These are phyloP conservation scores for Paramormyrops kingsleyae DNA, from an alignment of 2,113 vertebrate species.

Conservation along the genomic window DNA sequence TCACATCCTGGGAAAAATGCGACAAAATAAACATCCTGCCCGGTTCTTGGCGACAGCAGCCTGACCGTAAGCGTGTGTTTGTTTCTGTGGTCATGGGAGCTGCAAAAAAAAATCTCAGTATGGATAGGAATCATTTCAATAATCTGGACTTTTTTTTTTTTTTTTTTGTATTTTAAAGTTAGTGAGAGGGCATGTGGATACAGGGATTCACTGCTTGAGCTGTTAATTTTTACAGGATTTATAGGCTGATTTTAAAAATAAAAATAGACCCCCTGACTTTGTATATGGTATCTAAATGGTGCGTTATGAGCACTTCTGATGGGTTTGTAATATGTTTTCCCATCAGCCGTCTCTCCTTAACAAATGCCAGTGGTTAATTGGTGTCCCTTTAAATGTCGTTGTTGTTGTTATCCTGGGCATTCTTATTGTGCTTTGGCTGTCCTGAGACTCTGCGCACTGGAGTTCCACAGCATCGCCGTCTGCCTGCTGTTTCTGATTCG, in stretches of 20 bases:
- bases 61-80: slow-evolving; percentile 13
- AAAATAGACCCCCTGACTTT: background rate
- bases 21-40: slow-evolving; percentile 27
- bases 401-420: background rate
- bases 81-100: background rate
- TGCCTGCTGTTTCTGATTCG: slow-evolving; percentile 12
- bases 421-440: background rate
- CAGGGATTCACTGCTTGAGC: background rate
- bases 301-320: background rate
- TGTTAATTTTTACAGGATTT: background rate
- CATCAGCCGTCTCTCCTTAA: slow-evolving; percentile 33
- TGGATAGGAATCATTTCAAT: background rate
- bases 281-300: background rate
- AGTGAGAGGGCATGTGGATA: background rate
- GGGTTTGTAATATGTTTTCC: slow-evolving; percentile 18
- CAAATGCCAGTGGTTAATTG: slow-evolving; percentile 40
- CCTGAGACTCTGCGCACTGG: background rate
- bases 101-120: background rate
- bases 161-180: background rate
- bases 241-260: background rate
- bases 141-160: background rate
- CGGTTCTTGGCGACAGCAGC: background rate
- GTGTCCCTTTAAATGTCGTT: slow-evolving; percentile 5
- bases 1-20: slow-evolving; percentile 28
- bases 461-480: slow-evolving; percentile 14